Percentiles rank a stretch among this genome's conserved stretches.
phyloP scores from a whole-genome alignment of 2,113 vertebrate genomes.

The Podilymbus podiceps region DNA sequence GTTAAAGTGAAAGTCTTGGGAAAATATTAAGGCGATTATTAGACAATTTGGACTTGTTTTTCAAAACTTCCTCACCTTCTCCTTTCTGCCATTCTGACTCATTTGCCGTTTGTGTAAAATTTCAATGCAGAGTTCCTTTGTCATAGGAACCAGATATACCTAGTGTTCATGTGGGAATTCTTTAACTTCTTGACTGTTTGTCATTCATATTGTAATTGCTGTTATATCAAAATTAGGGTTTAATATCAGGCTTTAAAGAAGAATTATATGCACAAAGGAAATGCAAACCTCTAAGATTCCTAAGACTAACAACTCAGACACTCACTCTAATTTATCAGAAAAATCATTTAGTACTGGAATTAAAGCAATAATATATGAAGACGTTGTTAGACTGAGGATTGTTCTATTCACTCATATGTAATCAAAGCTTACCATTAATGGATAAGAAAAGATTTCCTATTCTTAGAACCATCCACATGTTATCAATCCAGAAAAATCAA shows the following conservation, averaged over 20 bases:
- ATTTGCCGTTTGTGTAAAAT: neutral
- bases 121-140: neutral
- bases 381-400: neutral
- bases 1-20: neutral
- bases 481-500: neutral
- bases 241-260: neutral
- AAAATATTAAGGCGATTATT: neutral
- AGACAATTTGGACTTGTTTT: neutral
- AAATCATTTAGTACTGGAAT: neutral
- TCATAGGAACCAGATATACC: neutral
- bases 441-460: neutral
- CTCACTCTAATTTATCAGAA: neutral
- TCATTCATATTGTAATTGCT: neutral
- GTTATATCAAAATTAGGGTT: neutral
- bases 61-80: neutral
- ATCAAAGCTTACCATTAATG: neutral
- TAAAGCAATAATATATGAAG: neutral
- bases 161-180: neutral
- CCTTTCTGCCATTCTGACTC: neutral
- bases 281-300: neutral
- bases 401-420: neutral
- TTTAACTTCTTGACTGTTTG: neutral
- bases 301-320: neutral
- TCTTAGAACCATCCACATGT: neutral
- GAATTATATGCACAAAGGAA: neutral